Evolutionary conservation across 2,113 vertebrate species (phyloP).

Genomic region (Psilopogon haemacephalus): DNA sequence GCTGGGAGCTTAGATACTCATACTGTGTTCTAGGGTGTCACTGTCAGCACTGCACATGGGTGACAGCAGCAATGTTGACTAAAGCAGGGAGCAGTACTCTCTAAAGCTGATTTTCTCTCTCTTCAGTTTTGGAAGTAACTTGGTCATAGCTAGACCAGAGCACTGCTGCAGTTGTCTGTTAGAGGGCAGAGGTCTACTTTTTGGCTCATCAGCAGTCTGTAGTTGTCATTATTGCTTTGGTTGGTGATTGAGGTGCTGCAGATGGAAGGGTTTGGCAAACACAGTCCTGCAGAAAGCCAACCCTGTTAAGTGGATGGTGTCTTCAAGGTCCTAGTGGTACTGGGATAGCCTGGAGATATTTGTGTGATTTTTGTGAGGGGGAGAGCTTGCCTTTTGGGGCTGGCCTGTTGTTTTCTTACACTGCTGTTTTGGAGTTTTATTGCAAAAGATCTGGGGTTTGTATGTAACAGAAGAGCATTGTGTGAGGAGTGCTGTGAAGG

Average conservation of each 20-base stretch:
- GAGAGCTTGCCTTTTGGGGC: not conserved
- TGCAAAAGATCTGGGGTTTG: not conserved
- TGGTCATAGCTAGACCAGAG: not conserved
- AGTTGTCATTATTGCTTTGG: not conserved
- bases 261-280: not conserved
- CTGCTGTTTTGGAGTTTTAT: not conserved
- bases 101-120: not conserved
- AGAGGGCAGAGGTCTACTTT: not conserved
- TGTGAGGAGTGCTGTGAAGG: not conserved
- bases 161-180: not conserved
- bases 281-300: not conserved
- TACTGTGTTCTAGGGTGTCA: not conserved
- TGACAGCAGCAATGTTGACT: not conserved
- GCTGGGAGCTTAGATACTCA: not conserved
- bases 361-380: not conserved
- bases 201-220: not conserved
- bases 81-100: not conserved
- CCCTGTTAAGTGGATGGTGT: not conserved
- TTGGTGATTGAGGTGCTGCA: not conserved
- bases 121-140: not conserved
- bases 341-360: not conserved
- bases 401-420: not conserved
- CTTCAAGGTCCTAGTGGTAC: not conserved
- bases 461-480: not conserved
- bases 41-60: not conserved